These are phyloP conservation scores for Zoanthus sociatus DNA, from an alignment of 92 coral and sea anemone species.

Conservation along the genomic window DNA sequence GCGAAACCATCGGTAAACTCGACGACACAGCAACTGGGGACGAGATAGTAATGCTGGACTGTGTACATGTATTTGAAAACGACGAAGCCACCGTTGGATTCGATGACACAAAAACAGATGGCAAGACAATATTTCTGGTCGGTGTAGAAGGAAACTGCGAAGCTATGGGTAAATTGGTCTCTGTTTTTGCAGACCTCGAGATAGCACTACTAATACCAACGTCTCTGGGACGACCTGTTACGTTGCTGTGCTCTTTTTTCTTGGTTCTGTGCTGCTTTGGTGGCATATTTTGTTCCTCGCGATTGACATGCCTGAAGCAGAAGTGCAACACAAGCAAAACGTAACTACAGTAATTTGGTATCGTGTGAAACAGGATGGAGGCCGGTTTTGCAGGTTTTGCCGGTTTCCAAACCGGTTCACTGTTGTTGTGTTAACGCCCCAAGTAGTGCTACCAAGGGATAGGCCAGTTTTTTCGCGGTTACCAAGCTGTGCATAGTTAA, in stretches of 20 bases:
- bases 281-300: constrained; percentile 14
- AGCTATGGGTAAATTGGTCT: constrained; percentile 13
- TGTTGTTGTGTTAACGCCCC: constrained; percentile 5
- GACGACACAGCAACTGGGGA: constrained; percentile 13
- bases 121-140: constrained; percentile 20
- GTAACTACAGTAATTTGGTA: background rate
- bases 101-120: constrained; percentile 15
- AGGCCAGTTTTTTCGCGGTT: no score
- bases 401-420: constrained; percentile 11
- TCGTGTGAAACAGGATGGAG: constrained; percentile 13
- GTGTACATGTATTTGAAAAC: constrained; percentile 15
- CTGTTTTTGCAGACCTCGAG: background rate
- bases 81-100: constrained; percentile 13
- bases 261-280: constrained; percentile 22
- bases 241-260: constrained; percentile 17
- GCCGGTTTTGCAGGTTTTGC: background rate
- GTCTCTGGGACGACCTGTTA: constrained; percentile 9
- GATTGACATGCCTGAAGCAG: background rate
- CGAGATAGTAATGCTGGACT: constrained; percentile 9
- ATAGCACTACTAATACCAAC: constrained; percentile 13
- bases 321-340: constrained; percentile 24
- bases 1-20: constrained; percentile 11
- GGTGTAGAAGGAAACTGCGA: constrained; percentile 12
- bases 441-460: no score
- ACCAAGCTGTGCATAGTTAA: no score